Evolutionary conservation across 2,888 invertebrate species (phyloP).

Genomic region (Dryococelus australis): DNA sequence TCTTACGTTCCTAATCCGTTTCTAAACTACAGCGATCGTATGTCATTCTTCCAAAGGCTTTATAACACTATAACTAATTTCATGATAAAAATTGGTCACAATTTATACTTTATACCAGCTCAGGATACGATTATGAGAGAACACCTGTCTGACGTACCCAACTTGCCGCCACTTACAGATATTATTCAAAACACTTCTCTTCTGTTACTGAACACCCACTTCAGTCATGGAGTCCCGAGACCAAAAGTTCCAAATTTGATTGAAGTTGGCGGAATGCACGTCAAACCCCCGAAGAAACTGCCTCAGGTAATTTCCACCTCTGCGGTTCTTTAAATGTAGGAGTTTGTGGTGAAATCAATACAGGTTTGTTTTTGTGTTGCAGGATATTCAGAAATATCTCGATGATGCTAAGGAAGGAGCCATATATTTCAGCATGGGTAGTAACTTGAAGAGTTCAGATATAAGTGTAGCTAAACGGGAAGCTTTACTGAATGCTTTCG

Average conservation of each 20-base stretch:
- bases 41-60: constrained; percentile 59
- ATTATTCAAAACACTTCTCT: constrained; percentile 47
- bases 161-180: constrained; percentile 43
- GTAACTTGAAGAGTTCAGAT: constrained; percentile 45
- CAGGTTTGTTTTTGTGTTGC: too few relatives aligned
- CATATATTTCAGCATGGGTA: constrained; percentile 10
- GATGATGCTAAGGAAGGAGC: too few relatives aligned
- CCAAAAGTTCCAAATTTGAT: constrained; percentile 51
- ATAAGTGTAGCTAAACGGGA: constrained; percentile 47
- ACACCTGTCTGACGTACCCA: constrained; percentile 29
- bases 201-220: constrained; percentile 51
- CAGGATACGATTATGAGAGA: constrained; percentile 32
- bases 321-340: not conserved
- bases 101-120: constrained; percentile 30
- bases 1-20: constrained; percentile 63
- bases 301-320: constrained; percentile 34
- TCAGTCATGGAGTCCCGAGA: constrained; percentile 47
- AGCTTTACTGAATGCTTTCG: constrained; percentile 50
- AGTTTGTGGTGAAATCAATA: not conserved
- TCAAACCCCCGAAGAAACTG: constrained; percentile 48
- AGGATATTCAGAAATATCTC: constrained; percentile 43
- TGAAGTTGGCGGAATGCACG: constrained; percentile 54
- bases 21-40: constrained; percentile 59
- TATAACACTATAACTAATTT: constrained; percentile 57
- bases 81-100: not conserved